A percentile compares a stretch with the other conserved stretches of the same genome.
Evolutionary conservation across 1,140 invertebrate species (phyloP).

Genomic region (Drosophila varians): DNA sequence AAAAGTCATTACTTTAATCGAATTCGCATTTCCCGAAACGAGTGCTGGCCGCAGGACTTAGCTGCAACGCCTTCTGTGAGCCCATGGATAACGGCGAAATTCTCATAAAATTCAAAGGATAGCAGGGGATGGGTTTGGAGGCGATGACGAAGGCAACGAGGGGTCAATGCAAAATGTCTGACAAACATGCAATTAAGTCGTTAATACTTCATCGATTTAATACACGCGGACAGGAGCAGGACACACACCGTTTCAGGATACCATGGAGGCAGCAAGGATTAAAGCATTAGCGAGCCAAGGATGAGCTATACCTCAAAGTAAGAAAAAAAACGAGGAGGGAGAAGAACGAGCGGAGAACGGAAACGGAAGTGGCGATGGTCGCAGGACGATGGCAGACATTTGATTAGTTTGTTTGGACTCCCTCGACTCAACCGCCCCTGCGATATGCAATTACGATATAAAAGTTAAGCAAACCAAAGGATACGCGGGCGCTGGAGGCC

Average conservation of each 20-base stretch:
- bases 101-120: slow-evolving; percentile 58
- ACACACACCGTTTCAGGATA: slow-evolving; percentile 8
- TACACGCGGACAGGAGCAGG: slow-evolving; percentile 58
- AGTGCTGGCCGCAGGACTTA: slow-evolving; percentile 38
- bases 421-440: slow-evolving; percentile 4
- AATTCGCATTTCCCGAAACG: slow-evolving; percentile 74
- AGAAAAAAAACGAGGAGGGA: not conserved
- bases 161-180: slow-evolving; percentile 60
- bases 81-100: slow-evolving; percentile 24
- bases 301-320: slow-evolving; percentile 33
- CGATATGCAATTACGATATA: slow-evolving; percentile 81
- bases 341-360: slow-evolving; percentile 15
- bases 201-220: slow-evolving; percentile 82
- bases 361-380: slow-evolving; percentile 62
- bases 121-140: not conserved
- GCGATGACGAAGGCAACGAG: slow-evolving; percentile 1
- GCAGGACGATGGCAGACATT: slow-evolving; percentile 62
- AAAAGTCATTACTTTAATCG: slow-evolving; percentile 80
- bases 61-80: slow-evolving; percentile 60
- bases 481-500: slow-evolving; percentile 9
- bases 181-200: slow-evolving; percentile 82
- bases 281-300: slow-evolving; percentile 67
- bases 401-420: slow-evolving; percentile 73
- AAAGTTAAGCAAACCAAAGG: slow-evolving; percentile 73
- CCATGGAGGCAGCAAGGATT: slow-evolving; percentile 54